Base-by-base conservation (phyloP, 2,113 vertebrate species). In the Tupaia tana region DNA sequence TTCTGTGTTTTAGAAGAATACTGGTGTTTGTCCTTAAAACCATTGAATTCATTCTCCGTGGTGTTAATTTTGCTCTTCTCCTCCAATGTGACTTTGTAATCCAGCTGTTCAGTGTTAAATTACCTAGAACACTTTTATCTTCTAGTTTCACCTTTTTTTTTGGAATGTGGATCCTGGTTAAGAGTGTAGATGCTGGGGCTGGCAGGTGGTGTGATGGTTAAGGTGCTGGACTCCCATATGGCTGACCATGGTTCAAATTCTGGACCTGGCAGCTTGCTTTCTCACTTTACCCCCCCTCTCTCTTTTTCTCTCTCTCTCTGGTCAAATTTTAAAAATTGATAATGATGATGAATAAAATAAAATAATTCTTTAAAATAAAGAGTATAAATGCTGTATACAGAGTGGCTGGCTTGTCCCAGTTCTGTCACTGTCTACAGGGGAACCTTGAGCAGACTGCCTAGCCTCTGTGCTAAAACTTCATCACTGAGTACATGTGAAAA, bases 371-470 rank as follows among this genome's bases (percentile, higher is more conserved):
- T 43, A 43, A 43, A 43, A 43, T 3, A 43, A 7, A 67, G 29
- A 25, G 10, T 0, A 10, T 9, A 1, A 7, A 18, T 27, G 29
- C 29, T 31, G 1, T 6, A 7, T 9, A 4, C 9, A 34, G 29
- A 58, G 1, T 1, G 24, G 14, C 22, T 13, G 20, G 43, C 52
- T 0, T 79, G 52, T 9, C 10, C 75, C 10, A 7, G 29, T 16
- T n/a, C 78, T 7, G 31, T 20, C 27, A 13, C 19, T 29, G 18
- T 27, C 6, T 59, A 19, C 20, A 29, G 71, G 9, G 25, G 22
- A 25, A 22, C 34, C 10, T 29, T 52, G 59, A 75, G 58, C 12
- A 7, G 25, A 34, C 6, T 54, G 86, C 70, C 43, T 14, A 16
- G 4, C 54, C 29, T 90, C 22, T 34, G 34, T n/a, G 29, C 52